Percentiles rank a stretch among this genome's conserved stretches.
Conservation (phyloP, 2,113 vertebrate genomes). For the Hystrix brachyura region DNA sequence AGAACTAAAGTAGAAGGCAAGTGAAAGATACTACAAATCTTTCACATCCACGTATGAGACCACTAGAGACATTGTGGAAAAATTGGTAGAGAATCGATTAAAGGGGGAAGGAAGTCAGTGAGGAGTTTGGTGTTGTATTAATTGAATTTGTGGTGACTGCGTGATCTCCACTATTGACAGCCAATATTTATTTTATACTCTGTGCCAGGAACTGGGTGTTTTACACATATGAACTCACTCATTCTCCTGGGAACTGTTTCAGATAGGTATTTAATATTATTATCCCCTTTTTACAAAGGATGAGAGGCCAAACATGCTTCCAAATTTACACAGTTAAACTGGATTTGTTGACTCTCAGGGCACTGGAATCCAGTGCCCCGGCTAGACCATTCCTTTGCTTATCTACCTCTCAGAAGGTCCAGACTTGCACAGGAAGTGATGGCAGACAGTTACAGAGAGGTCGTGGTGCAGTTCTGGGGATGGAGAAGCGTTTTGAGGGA, state of each 20-base stretch:
- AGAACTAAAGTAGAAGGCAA: background rate
- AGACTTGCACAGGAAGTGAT: background rate
- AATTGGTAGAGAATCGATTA: background rate
- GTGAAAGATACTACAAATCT: background rate
- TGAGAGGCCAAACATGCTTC: background rate
- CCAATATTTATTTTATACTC: background rate
- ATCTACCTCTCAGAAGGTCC: constrained; percentile 16
- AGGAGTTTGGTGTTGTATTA: background rate
- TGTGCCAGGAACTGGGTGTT: background rate
- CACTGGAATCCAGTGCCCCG: background rate
- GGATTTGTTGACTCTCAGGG: background rate
- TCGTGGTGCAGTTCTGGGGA: background rate
- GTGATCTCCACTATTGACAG: background rate
- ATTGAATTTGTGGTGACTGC: background rate
- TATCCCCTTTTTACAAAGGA: background rate
- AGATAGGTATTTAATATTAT: background rate
- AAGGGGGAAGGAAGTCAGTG: background rate
- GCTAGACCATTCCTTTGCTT: background rate
- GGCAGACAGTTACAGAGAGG: background rate
- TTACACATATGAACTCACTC: background rate
- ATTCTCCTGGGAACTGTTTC: background rate
- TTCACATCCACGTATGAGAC: background rate
- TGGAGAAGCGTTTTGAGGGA: background rate
- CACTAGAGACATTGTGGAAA: background rate
- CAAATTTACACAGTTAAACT: background rate